Evolutionary conservation across 92 coral and sea anemone genomes (phyloP).

Genomic region (Actinostola sp.): DNA sequence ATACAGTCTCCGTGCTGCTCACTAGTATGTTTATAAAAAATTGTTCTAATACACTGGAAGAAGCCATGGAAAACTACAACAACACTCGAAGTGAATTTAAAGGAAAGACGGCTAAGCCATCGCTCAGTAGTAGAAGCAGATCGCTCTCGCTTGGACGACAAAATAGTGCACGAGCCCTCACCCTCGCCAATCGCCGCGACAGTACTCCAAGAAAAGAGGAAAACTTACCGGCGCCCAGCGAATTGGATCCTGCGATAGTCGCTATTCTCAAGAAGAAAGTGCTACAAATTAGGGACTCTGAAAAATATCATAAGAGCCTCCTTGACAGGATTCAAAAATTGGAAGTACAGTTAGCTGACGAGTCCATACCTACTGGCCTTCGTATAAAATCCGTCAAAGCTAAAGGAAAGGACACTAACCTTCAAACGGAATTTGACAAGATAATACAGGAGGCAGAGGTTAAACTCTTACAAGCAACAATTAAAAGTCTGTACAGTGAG

Average conservation of each 20-base stretch:
- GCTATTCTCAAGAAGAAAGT: constrained; percentile 41
- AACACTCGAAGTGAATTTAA: neutral
- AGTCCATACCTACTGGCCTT: constrained; percentile 29
- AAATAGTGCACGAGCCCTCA: neutral
- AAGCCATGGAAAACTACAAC: neutral
- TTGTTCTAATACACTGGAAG: neutral
- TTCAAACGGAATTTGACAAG: constrained; percentile 44
- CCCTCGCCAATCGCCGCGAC: constrained; percentile 1
- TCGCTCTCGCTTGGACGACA: constrained; percentile 12
- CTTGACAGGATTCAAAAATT: constrained; percentile 31
- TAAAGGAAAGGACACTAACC: constrained; percentile 30
- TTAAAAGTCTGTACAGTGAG: constrained; percentile 25
- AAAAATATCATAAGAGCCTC: constrained; percentile 38
- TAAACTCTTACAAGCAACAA: constrained; percentile 35
- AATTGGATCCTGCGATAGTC: constrained; percentile 34
- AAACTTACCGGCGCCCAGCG: constrained; percentile 9
- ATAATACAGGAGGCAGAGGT: constrained; percentile 28
- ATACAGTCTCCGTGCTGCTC: no score
- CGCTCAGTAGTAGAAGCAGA: constrained; percentile 4
- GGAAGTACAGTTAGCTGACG: constrained; percentile 15
- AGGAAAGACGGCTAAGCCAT: neutral
- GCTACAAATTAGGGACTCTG: no score
- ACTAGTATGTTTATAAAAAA: no score
- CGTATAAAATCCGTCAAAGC: constrained; percentile 37
- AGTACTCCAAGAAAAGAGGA: constrained; percentile 20